phyloP scores from a whole-genome alignment of 2,113 vertebrate species.

The Heliornis fulica region DNA sequence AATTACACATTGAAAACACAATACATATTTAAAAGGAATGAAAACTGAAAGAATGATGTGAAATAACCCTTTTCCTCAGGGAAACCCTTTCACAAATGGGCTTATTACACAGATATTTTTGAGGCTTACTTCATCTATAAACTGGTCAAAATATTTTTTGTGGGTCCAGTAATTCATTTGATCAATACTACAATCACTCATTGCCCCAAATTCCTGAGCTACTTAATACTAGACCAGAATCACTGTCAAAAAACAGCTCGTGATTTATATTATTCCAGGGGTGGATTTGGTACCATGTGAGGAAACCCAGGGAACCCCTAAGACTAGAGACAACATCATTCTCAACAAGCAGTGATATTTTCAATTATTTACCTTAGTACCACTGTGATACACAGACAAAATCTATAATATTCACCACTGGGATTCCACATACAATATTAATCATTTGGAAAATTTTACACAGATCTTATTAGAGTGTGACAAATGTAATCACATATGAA shows the following conservation, averaged over 20 bases:
- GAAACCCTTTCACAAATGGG: background rate
- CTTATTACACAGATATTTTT: background rate
- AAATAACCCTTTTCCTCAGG: background rate
- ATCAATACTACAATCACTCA: background rate
- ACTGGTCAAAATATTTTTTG: background rate
- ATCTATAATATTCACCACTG: background rate
- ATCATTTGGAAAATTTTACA: background rate
- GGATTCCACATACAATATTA: background rate
- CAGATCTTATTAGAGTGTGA: background rate
- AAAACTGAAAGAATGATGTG: background rate
- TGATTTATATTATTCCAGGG: background rate
- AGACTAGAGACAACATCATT: background rate
- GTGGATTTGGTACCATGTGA: background rate
- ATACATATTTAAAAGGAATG: background rate
- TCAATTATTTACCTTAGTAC: background rate
- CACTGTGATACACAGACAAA: background rate
- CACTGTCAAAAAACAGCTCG: background rate
- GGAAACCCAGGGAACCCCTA: background rate
- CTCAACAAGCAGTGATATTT: background rate
- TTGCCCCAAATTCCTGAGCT: background rate
- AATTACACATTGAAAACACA: background rate
- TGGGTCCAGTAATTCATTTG: background rate
- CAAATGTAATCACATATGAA: background rate
- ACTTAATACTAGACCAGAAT: background rate
- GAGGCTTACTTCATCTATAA: background rate